A percentile compares a stretch with the other conserved stretches of the same genome.
These are phyloP conservation scores for Listrodromus nycthemerus DNA, from an alignment of 2,888 invertebrate genomes.

Conservation along the genomic window DNA sequence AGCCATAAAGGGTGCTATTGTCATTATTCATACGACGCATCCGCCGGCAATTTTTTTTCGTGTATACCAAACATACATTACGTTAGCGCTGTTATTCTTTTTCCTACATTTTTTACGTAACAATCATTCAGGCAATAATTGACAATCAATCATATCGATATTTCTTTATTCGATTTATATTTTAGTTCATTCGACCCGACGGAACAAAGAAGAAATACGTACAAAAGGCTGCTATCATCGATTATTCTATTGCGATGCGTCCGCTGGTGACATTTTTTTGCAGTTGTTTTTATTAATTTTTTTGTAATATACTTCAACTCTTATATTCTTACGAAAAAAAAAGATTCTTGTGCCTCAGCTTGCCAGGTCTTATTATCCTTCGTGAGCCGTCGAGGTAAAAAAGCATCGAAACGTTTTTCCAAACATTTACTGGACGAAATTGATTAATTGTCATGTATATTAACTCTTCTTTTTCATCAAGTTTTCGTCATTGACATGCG, in stretches of 20 bases:
- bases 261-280: background rate
- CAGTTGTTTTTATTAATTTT: background rate
- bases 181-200: conserved; percentile 28
- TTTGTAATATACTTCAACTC: conserved; percentile 17
- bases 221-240: conserved; percentile 61
- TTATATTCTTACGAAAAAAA: conserved; percentile 27
- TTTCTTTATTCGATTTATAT: conserved; percentile 30
- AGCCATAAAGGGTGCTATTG: conserved; percentile 61
- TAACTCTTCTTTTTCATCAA: conserved; percentile 10
- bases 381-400: conserved; percentile 27
- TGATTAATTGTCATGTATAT: conserved; percentile 19
- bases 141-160: background rate
- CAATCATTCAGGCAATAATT: background rate
- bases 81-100: background rate
- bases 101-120: background rate
- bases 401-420: conserved; percentile 61
- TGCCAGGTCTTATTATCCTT: background rate
- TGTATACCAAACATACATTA: background rate
- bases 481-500: conserved; percentile 2
- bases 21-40: conserved; percentile 32
- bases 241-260: conserved; percentile 32
- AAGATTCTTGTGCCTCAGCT: conserved; percentile 13
- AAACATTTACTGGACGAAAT: conserved; percentile 74
- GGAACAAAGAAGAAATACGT: conserved; percentile 61
- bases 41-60: background rate